Evolutionary conservation across 2,888 invertebrate species (phyloP), one percentile per base, ranked within the genome.

Genomic region (Drosophila lacicola): DNA sequence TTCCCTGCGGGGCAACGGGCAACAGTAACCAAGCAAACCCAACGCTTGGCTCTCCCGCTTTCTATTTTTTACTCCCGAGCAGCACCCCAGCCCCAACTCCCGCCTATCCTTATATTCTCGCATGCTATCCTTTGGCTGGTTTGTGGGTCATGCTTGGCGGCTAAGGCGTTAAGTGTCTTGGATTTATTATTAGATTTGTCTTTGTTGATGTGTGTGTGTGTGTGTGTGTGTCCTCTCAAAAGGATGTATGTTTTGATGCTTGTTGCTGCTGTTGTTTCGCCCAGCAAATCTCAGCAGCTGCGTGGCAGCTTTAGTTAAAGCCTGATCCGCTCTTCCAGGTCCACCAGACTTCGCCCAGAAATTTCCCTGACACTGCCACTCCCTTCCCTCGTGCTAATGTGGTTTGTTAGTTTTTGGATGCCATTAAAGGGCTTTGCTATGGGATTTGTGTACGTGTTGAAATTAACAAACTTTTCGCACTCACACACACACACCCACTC

Each of bases 361-460:
- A 36, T 53, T 25, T 34, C 47, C 47, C 33, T 34, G 51, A 14
- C 8, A 25, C 14, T 39, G 21, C 14, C 29, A 37, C 29, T 36
- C 9, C 25, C 49, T 4, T n/a, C 8, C 36, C 49, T 60, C 25
- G 64, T 67, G 66, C 87, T 89, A 90, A 88, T 90, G 89, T 73
- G 89, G 88, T 89, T 82, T 82, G 82, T 82, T 82, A 89, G 89
- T 82, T 88, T 89, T 88, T 84, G 79, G 79, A 70, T 85, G 90
- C 88, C 83, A 83, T 83, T 83, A 83, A 89, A 83, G 79, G 88
- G 90, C 90, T 83, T 83, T 89, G 82, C 87, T 72, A 64, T 80
- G 87, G 87, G 89, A 87, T 90, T 85, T 84, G 89, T 88, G 89
- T 82, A 84, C 84, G 84, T 90, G 90, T 84, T 90, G 89, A 84